These are phyloP conservation scores for Lysandra coridon DNA, from an alignment of 2,888 invertebrate species.

Conservation along the genomic window DNA sequence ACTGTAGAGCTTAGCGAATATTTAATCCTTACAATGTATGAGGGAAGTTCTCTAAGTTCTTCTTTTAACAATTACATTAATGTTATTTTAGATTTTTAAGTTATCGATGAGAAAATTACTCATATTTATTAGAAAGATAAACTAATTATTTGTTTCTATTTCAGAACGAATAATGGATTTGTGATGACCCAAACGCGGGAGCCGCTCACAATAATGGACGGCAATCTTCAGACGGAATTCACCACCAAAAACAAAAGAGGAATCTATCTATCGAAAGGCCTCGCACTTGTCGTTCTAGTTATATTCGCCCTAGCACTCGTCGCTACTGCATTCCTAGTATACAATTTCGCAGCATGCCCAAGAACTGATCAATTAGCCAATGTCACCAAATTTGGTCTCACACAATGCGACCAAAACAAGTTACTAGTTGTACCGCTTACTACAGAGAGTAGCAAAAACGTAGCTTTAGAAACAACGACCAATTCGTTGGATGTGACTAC, in stretches of 20 bases:
- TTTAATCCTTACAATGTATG: neutral
- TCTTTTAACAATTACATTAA: neutral
- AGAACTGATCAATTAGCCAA: slow-evolving; percentile 70
- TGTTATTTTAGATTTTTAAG: too few species aligned
- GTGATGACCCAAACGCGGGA: slow-evolving; percentile 75
- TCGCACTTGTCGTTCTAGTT: slow-evolving; percentile 81
- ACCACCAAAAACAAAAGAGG: slow-evolving; percentile 82
- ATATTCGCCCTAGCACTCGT: slow-evolving; percentile 84
- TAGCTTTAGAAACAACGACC: slow-evolving; percentile 60
- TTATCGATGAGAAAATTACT: too few species aligned
- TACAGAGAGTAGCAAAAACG: slow-evolving; percentile 64
- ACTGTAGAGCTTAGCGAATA: neutral
- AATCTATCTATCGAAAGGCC: slow-evolving; percentile 83
- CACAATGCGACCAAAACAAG: slow-evolving; percentile 68
- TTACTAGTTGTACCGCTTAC: slow-evolving; percentile 65
- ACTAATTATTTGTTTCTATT: slow-evolving; percentile 39
- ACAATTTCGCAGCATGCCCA: slow-evolving; percentile 86
- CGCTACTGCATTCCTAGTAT: slow-evolving; percentile 87
- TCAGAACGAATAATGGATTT: slow-evolving; percentile 72
- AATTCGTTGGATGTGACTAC: slow-evolving; percentile 43
- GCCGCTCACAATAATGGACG: slow-evolving; percentile 81
- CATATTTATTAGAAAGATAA: neutral
- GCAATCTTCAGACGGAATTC: slow-evolving; percentile 81
- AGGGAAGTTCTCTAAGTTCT: neutral
- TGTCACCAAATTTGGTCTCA: slow-evolving; percentile 70